Base-by-base conservation (phyloP, 2,888 invertebrate genomes). In the Eulithis prunata region DNA sequence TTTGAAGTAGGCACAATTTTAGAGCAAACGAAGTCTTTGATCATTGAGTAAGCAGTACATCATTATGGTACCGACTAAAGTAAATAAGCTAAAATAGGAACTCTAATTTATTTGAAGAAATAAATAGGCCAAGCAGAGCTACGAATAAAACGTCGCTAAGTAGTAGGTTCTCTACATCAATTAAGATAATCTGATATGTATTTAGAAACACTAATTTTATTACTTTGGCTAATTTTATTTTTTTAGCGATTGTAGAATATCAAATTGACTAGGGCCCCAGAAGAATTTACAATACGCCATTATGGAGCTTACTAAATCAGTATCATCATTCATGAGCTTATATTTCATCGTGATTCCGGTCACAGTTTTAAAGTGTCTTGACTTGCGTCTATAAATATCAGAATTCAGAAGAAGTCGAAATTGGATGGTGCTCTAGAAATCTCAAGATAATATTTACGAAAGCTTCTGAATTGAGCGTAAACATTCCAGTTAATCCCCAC, bases 401-500 rank as follows among this genome's bases (percentile, higher is more conserved):
- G 14, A 4, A 4, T 7, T 13, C 13, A 47, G 13, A 47, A 47
- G 47, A n/a, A 21, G 21, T 21, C 1, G 21, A 21, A 21, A 45
- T 47, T 47, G n/a, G 13, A 14, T 49, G 41, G 41, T 6, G 49
- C 49, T 21, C 21, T 13, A 38, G 38, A 36, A 4, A 13, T n/a
- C n/a, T 11, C 12, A 46, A 38, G 6, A 58, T 21, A 58, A 47
- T 55, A 49, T 56, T 56, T 47, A 62, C 12, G 6, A 55, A 47
- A 49, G 46, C 43, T 32, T 41, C 13, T 10, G 46, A 61, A 38
- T 8, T 32, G 13, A 47, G 21, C 8, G 36, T 38, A 62, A 57
- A 57, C 52, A 45, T 57, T 43, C 52, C 49, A n/a, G 45, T 52
- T 57, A 53, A 59, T 59, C 49, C 57, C 32, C 57, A 41, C 41